Percentiles rank a stretch among this genome's conserved stretches.
Conservation (phyloP, 2,113 vertebrate species). For the Cyphomyrus discorhynchus region DNA sequence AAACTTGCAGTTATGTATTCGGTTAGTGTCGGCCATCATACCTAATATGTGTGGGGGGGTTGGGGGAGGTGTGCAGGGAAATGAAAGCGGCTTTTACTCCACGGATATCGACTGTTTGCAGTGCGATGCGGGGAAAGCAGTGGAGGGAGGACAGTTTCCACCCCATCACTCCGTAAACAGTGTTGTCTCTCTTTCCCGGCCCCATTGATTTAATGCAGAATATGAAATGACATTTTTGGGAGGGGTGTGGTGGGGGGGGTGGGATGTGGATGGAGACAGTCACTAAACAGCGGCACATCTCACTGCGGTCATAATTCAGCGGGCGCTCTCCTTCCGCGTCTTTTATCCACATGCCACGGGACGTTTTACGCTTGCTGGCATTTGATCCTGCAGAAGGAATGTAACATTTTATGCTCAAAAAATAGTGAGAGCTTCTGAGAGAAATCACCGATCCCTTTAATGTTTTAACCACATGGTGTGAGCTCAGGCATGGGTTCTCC, state of each 20-base stretch:
- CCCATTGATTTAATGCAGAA: neutral
- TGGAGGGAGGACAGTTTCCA: neutral
- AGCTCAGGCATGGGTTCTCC: conserved; percentile 39
- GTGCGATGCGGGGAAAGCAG: neutral
- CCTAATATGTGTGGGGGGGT: neutral
- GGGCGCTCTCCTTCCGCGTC: neutral
- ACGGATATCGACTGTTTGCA: neutral
- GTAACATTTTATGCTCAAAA: neutral
- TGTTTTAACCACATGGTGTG: conserved; percentile 38
- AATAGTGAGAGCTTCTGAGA: neutral
- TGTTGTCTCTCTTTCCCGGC: neutral
- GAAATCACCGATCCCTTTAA: neutral
- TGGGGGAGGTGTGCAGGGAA: neutral
- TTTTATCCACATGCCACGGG: neutral
- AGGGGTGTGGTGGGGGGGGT: neutral
- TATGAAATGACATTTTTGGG: neutral
- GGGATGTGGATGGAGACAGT: neutral
- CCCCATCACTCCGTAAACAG: conserved; percentile 1
- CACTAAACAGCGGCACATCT: neutral
- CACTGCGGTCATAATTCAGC: neutral
- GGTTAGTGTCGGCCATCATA: neutral
- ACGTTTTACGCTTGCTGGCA: neutral
- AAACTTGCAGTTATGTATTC: neutral
- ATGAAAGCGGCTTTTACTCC: conserved; percentile 16
- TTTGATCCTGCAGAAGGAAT: neutral